Conservation (phyloP, 2,888 invertebrate genomes). For the Hanleya hanleyi region DNA sequence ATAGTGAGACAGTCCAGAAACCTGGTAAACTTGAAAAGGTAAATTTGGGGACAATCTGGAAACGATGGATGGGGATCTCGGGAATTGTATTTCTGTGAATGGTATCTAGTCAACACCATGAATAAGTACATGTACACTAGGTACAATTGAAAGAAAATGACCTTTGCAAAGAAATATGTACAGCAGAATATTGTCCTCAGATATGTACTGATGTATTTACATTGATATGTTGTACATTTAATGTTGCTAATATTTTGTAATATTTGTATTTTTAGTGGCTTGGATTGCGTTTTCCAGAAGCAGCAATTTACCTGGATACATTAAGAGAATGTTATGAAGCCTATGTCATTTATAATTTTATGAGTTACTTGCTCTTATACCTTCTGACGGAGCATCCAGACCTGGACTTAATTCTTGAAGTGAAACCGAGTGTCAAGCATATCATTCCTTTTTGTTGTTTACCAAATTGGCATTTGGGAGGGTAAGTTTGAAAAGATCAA, state of each 20-base stretch:
- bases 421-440: conserved; percentile 88
- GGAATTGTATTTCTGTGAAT: too few relatives aligned
- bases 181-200: too few relatives aligned
- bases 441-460: conserved; percentile 91
- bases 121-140: too few relatives aligned
- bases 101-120: too few relatives aligned
- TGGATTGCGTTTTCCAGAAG: conserved; percentile 88
- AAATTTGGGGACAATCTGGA: too few relatives aligned
- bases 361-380: conserved; percentile 94
- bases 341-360: conserved; percentile 98
- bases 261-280: conserved; percentile 80
- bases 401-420: conserved; percentile 79
- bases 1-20: too few relatives aligned
- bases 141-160: too few relatives aligned
- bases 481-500: conserved; percentile 75
- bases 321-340: conserved; percentile 97
- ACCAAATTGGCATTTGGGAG: conserved; percentile 94
- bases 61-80: too few relatives aligned
- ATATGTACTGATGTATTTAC: too few relatives aligned
- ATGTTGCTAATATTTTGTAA: not conserved
- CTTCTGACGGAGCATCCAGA: conserved; percentile 87
- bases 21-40: too few relatives aligned
- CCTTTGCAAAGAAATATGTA: too few relatives aligned
- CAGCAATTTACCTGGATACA: conserved; percentile 94
- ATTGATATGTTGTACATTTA: too few relatives aligned